Conservation (phyloP, 35 echinoderm and acorn worm genomes). For the Apostichopus parvimensis region DNA sequence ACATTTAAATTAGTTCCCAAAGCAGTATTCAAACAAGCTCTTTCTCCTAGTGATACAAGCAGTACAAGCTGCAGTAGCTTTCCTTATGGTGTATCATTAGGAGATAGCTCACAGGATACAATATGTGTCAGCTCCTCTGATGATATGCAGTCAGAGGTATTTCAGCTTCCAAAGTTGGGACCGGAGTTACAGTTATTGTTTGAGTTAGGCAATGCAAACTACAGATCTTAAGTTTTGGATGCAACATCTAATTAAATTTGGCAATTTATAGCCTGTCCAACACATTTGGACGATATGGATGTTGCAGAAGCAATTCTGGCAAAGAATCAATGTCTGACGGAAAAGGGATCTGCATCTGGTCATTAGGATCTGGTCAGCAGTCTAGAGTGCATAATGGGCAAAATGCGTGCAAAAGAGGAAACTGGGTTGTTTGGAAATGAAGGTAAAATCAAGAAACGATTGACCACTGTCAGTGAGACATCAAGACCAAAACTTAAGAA, state of each 20-base stretch:
- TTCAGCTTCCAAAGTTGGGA: background rate
- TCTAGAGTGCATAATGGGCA: conserved; percentile 29
- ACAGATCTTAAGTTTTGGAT: conserved; percentile 14
- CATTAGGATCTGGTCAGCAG: conserved; percentile 20
- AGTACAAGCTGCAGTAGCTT: too few species aligned
- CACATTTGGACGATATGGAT: background rate
- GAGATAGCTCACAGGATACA: too few species aligned
- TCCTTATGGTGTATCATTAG: too few species aligned
- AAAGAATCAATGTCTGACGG: background rate
- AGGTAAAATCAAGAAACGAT: background rate
- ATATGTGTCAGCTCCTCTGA: background rate
- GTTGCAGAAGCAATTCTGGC: background rate
- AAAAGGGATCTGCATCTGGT: conserved; percentile 23
- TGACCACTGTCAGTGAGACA: too few species aligned
- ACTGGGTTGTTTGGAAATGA: conserved; percentile 24
- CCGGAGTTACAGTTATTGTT: background rate
- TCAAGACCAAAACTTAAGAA: background rate
- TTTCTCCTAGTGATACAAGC: too few species aligned
- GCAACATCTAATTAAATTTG: background rate
- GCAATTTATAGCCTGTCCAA: conserved; percentile 18
- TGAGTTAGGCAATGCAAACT: background rate
- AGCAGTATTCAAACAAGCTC: too few species aligned
- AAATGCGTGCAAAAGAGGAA: conserved; percentile 7
- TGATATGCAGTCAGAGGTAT: conserved; percentile 32
- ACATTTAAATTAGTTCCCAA: too few species aligned